phyloP scores from a whole-genome alignment of 2,113 vertebrate genomes.

The Tachuris rubrigastra region DNA sequence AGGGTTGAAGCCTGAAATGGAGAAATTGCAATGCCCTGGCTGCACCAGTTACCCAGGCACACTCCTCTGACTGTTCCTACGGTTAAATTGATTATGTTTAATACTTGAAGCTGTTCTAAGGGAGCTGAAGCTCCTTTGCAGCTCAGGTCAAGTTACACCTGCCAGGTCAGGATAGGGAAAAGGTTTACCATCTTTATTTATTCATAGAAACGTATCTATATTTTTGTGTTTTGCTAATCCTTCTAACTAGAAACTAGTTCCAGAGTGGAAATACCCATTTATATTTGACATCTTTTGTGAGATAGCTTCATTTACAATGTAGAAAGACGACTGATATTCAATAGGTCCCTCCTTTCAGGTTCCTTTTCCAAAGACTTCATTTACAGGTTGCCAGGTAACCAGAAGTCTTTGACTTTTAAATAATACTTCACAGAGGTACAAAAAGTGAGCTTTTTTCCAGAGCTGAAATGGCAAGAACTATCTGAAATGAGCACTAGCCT shows the following conservation, averaged over 20 bases:
- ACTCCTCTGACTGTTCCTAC: background rate
- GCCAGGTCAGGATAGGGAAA: background rate
- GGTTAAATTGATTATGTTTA: background rate
- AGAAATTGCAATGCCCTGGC: background rate
- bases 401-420: slow-evolving; percentile 40
- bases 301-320: slow-evolving; percentile 30
- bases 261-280: slow-evolving; percentile 19
- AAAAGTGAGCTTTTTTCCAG: slow-evolving; percentile 33
- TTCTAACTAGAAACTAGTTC: background rate
- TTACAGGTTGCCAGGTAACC: slow-evolving; percentile 75
- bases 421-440: slow-evolving; percentile 21
- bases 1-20: background rate
- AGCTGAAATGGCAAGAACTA: slow-evolving; percentile 26
- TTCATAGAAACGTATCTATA: background rate
- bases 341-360: background rate
- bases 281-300: background rate
- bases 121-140: background rate
- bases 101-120: background rate
- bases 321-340: background rate
- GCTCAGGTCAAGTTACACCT: background rate
- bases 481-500: slow-evolving; percentile 55
- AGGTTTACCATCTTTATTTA: background rate
- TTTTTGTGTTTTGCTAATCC: background rate
- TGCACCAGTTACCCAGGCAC: background rate
- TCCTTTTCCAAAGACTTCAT: slow-evolving; percentile 44